phyloP scores from a whole-genome alignment of 2,888 invertebrate genomes.

The Eulithis testata region DNA sequence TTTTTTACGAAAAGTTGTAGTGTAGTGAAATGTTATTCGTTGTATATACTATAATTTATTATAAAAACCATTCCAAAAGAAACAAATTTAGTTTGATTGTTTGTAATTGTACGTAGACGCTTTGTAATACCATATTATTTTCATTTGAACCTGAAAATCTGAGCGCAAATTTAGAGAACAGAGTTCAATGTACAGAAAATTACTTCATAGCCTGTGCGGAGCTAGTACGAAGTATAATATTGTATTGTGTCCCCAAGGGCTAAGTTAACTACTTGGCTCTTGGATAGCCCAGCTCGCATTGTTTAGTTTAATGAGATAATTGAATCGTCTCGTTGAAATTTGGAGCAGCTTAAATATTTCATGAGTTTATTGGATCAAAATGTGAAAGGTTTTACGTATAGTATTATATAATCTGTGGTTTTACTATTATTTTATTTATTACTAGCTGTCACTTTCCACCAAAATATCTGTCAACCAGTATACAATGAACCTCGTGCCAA shows the following conservation, averaged over 20 bases:
- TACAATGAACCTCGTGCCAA: no score
- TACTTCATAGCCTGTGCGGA: not conserved
- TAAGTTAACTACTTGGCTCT: conserved; percentile 27
- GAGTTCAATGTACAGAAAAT: conserved; percentile 4
- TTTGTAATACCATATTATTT: not conserved
- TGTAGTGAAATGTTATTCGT: no score
- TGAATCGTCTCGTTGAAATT: conserved; percentile 17
- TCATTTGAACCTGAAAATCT: not conserved
- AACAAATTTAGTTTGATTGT: not conserved
- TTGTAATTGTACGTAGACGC: not conserved
- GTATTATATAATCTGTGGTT: no score
- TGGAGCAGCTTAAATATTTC: conserved; percentile 14
- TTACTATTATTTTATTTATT: no score
- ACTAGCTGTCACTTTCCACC: no score
- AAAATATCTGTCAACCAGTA: no score
- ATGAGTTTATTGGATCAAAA: conserved; percentile 3
- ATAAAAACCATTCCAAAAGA: not conserved
- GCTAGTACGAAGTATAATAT: conserved; percentile 10
- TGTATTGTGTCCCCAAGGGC: conserved; percentile 23
- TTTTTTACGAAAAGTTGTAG: no score
- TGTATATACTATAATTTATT: no score
- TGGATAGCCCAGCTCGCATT: conserved; percentile 17
- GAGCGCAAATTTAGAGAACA: not conserved
- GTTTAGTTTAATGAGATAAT: conserved; percentile 26
- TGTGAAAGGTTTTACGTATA: no score